Base-by-base conservation (phyloP, 2,113 vertebrate species). In the Paratilapia polleni region DNA sequence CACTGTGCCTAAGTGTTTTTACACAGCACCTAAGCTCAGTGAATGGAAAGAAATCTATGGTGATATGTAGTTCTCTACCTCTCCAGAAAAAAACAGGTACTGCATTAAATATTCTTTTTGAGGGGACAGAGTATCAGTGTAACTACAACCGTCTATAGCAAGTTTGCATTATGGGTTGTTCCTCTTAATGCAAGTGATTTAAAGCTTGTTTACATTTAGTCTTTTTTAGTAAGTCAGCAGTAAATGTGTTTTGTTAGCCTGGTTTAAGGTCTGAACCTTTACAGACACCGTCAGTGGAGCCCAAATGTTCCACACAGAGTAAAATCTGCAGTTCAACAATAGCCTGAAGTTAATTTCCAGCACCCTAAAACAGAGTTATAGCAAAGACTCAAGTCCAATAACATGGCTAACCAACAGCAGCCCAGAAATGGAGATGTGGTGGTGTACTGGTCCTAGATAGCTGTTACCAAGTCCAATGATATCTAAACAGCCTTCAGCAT, bases 401-500 rank as follows among this genome's bases (percentile, higher is more conserved):
- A 61, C 24, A 49, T 28, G 31, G 24, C 15, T 1, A 26, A 31
- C 66, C 31, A 20, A 75, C 57, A 81, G 59, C 74, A 52, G 5
- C 5, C 19, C 22, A 31, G 57, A 78, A 78, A 63, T 34, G 15
- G 56, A 77, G 13, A 54, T 5, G 5, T 58, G 64, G n/a, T 34
- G n/a, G 63, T 49, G 56, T 38, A 28, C n/a, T 22, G 8, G 22
- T 52, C 47, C 17, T 70, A 57, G 80, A 61, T 6, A 49, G 2
- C 57, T n/a, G 24, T 54, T 57, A 60, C 20, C 36, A 34, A 84
- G 47, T 41, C 47, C 26, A 24, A 49, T 17, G 26, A 63, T 54
- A 80, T 82, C 41, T 49, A 63, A 76, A 87, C 41, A 84, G 22
- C 77, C 59, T 62, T 86, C 14, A 86, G 56, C 63, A 38, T 60